Percentiles rank a stretch among this genome's conserved stretches.
phyloP scores from a whole-genome alignment of 2,888 invertebrate species.

The Drosophila ezoana region DNA sequence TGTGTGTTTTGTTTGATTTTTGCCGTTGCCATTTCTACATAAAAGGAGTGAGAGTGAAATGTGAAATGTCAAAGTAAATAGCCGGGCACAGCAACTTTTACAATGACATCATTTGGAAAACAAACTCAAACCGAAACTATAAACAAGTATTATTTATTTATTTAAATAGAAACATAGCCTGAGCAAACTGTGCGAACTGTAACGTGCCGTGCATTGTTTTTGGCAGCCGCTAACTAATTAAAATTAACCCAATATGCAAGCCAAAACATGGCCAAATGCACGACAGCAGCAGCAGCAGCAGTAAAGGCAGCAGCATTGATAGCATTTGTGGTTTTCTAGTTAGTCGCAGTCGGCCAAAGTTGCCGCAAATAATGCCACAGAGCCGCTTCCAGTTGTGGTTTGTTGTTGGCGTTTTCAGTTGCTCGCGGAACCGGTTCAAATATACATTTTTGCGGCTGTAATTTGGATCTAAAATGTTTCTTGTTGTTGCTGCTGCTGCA shows the following conservation, averaged over 20 bases:
- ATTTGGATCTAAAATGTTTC: slow-evolving; percentile 67
- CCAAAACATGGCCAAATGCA: slow-evolving; percentile 62
- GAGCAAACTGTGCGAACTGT: slow-evolving; percentile 33
- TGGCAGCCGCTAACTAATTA: slow-evolving; percentile 42
- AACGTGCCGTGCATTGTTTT: slow-evolving; percentile 42
- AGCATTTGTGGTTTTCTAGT: slow-evolving; percentile 60
- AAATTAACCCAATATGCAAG: slow-evolving; percentile 30
- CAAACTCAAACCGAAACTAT: slow-evolving; percentile 6
- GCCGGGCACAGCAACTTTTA: slow-evolving; percentile 43
- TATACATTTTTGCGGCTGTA: slow-evolving; percentile 63
- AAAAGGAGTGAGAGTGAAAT: slow-evolving; percentile 82
- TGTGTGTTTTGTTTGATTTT: slow-evolving; percentile 45
- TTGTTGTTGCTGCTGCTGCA: slow-evolving; percentile 29
- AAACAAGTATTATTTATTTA: slow-evolving; percentile 13
- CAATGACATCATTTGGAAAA: slow-evolving; percentile 69
- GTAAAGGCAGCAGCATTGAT: slow-evolving; percentile 24
- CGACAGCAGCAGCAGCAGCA: slow-evolving; percentile 12
- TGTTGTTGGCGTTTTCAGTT: slow-evolving; percentile 28
- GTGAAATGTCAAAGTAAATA: slow-evolving; percentile 69
- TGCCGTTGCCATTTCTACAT: slow-evolving; percentile 62
- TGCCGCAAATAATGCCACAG: slow-evolving; percentile 66
- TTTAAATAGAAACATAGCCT: slow-evolving; percentile 10
- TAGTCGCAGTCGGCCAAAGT: slow-evolving; percentile 63
- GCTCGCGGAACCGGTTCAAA: slow-evolving; percentile 71
- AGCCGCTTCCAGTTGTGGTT: slow-evolving; percentile 34